Evolutionary conservation across 1,140 invertebrate genomes (phyloP).

Genomic region (Trichogramma pretiosum): DNA sequence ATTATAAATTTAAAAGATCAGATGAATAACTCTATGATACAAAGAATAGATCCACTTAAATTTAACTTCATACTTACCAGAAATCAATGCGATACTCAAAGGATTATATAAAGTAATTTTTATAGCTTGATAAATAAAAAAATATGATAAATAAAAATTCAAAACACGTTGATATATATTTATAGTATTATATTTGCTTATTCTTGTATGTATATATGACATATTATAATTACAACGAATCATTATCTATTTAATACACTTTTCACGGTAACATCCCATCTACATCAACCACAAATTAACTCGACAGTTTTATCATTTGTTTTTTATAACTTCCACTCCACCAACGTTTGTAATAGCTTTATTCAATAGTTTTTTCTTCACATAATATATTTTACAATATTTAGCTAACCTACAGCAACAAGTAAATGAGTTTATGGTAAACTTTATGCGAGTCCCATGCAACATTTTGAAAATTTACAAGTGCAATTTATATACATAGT

Average conservation of each 20-base stretch:
- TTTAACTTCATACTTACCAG: slow-evolving; percentile 20
- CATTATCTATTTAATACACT: slow-evolving; percentile 14
- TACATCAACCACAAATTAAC: slow-evolving; percentile 12
- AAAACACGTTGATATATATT: slow-evolving; percentile 18
- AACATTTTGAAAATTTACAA: slow-evolving; percentile 15
- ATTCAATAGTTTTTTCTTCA: not conserved
- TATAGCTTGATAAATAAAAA: too few relatives aligned
- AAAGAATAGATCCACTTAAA: too few relatives aligned
- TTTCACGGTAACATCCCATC: slow-evolving; percentile 6
- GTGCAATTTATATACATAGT: slow-evolving; percentile 18
- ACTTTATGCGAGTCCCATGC: not conserved
- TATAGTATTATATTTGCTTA: slow-evolving; percentile 17
- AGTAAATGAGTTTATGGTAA: slow-evolving; percentile 3
- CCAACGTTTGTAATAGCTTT: not conserved
- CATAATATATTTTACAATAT: slow-evolving; percentile 11
- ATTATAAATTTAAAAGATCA: too few relatives aligned
- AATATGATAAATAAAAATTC: too few relatives aligned
- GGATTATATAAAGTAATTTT: too few relatives aligned
- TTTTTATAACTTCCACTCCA: too few relatives aligned
- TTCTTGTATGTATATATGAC: slow-evolving; percentile 2
- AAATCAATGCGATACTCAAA: too few relatives aligned
- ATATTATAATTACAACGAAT: slow-evolving; percentile 17
- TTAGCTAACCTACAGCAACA: slow-evolving; percentile 1
- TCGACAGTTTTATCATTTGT: slow-evolving; percentile 1
- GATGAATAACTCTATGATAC: too few relatives aligned